Conservation (phyloP, 2,113 vertebrate species). For the Narcine bancroftii region DNA sequence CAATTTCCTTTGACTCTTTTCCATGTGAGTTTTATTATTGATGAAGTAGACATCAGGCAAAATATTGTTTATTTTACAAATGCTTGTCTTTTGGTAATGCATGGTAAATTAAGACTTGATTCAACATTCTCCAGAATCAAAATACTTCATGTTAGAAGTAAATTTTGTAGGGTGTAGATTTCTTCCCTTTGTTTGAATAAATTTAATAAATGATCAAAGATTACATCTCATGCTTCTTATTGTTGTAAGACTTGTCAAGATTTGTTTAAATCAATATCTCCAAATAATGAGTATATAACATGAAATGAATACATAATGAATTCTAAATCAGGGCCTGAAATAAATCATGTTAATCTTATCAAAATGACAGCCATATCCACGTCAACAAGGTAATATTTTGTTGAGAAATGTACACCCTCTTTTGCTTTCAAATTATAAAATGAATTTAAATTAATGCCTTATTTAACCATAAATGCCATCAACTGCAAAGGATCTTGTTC, state of each 20-base stretch:
- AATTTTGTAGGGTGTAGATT: not conserved
- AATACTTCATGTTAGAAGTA: not conserved
- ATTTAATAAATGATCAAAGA: not conserved
- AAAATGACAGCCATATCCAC: not conserved
- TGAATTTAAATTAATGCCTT: not conserved
- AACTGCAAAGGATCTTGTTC: not conserved
- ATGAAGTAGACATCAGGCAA: not conserved
- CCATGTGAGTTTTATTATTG: not conserved
- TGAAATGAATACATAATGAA: not conserved
- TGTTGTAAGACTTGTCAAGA: not conserved
- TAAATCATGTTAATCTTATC: not conserved
- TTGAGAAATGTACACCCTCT: not conserved
- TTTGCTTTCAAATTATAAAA: not conserved
- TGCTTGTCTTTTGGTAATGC: not conserved
- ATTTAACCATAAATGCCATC: not conserved
- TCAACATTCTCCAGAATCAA: not conserved
- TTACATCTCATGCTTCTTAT: not conserved
- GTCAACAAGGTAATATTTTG: not conserved
- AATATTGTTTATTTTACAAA: not conserved
- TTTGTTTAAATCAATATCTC: not conserved
- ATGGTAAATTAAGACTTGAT: not conserved
- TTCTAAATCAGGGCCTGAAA: not conserved
- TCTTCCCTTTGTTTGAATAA: not conserved
- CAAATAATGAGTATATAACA: not conserved
- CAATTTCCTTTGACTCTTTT: not conserved